phyloP scores from a whole-genome alignment of 2,113 vertebrate genomes.

The Burhinus oedicnemus region DNA sequence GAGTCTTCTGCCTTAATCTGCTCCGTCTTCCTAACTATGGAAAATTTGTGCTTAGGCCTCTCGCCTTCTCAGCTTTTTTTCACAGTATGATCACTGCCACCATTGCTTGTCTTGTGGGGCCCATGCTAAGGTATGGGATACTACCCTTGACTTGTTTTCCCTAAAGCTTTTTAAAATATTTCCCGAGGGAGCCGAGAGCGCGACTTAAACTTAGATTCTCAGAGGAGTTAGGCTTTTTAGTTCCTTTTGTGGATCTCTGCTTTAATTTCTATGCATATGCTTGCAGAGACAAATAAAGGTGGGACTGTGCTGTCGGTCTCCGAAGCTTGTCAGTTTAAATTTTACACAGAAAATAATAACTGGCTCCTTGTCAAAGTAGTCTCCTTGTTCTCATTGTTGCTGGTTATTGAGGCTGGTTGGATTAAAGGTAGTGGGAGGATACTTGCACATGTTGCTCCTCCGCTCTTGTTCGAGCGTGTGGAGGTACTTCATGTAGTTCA shows the following conservation, averaged over 20 bases:
- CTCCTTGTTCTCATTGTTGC: background rate
- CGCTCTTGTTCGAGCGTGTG: background rate
- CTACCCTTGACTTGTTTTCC: background rate
- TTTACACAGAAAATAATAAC: background rate
- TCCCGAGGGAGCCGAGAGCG: background rate
- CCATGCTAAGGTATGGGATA: background rate
- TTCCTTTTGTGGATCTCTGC: background rate
- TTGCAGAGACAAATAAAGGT: fast-evolving
- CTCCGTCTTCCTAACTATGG: background rate
- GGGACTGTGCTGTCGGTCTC: background rate
- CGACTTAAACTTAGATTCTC: background rate
- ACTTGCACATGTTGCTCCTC: fast-evolving
- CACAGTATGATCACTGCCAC: background rate
- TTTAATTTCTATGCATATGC: background rate
- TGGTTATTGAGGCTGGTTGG: background rate
- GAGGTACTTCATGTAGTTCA: background rate
- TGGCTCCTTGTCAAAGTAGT: background rate
- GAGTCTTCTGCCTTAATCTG: background rate
- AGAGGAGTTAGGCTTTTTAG: background rate
- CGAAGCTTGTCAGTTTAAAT: background rate
- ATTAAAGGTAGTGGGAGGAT: background rate
- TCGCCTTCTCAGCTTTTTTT: background rate
- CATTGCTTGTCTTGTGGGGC: background rate
- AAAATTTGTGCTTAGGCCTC: background rate
- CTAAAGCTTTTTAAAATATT: background rate